Conservation (phyloP, 2,113 vertebrate species). For the Varanus komodoensis region DNA sequence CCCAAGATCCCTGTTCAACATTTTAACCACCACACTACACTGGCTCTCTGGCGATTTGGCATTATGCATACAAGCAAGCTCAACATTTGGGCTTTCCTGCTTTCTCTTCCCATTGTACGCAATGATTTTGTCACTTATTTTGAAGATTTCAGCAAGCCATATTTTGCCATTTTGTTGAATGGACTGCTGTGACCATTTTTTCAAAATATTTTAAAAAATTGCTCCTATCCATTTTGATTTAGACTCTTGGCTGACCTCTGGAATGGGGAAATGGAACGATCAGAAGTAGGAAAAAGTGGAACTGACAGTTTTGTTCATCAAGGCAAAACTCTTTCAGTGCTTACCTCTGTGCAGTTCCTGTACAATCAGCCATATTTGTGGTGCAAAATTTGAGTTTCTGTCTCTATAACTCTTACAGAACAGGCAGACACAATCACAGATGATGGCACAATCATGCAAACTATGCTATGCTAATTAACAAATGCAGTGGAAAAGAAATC, state of each 20-base stretch:
- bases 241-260: not conserved
- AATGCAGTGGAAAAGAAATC: not conserved
- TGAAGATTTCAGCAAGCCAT: not conserved
- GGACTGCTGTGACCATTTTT: not conserved
- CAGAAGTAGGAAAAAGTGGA: no score
- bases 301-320: no score
- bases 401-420: no score
- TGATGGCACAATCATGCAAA: not conserved
- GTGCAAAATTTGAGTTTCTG: no score
- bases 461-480: not conserved
- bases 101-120: not conserved
- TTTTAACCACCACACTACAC: no score
- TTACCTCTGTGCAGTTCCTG: no score
- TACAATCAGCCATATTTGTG: no score
- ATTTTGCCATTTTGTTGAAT: not conserved
- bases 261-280: no score
- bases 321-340: no score
- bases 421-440: not conserved
- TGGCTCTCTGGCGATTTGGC: not conserved
- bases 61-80: not conserved
- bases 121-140: not conserved
- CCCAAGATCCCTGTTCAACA: no score
- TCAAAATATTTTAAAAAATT: not conserved
- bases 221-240: not conserved
- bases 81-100: not conserved